phyloP scores from a whole-genome alignment of 2,113 vertebrate species.

The Alectura lathami region DNA sequence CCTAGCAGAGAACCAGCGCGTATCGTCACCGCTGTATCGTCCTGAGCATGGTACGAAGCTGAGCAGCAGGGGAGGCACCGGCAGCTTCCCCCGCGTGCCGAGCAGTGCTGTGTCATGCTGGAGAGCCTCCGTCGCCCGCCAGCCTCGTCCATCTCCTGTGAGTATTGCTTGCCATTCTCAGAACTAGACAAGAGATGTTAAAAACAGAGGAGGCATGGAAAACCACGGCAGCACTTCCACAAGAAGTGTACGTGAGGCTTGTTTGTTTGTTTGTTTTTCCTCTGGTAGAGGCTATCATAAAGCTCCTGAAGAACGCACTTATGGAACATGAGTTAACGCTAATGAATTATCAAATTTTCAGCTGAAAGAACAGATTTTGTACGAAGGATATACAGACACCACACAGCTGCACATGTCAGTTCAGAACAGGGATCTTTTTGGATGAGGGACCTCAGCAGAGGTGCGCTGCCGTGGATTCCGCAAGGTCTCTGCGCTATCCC shows the following conservation, averaged over 20 bases:
- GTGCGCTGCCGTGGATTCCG: neutral
- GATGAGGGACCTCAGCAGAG: neutral
- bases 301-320: neutral
- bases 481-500: neutral
- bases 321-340: neutral
- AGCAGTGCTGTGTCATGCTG: accelerated
- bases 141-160: neutral
- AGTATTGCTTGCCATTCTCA: neutral
- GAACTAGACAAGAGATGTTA: neutral
- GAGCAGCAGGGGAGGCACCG: neutral
- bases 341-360: neutral
- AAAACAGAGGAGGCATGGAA: neutral
- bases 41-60: accelerated
- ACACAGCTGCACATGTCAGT: accelerated
- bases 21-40: neutral
- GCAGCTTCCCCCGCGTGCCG: accelerated
- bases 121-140: neutral
- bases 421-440: neutral
- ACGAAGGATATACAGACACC: accelerated
- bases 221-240: neutral
- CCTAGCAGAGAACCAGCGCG: neutral
- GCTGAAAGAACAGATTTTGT: neutral
- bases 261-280: too few relatives aligned
- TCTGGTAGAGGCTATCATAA: neutral
- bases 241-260: too few relatives aligned